Evolutionary conservation across 2,113 vertebrate species (phyloP).

Genomic region (Ammodytes marinus): DNA sequence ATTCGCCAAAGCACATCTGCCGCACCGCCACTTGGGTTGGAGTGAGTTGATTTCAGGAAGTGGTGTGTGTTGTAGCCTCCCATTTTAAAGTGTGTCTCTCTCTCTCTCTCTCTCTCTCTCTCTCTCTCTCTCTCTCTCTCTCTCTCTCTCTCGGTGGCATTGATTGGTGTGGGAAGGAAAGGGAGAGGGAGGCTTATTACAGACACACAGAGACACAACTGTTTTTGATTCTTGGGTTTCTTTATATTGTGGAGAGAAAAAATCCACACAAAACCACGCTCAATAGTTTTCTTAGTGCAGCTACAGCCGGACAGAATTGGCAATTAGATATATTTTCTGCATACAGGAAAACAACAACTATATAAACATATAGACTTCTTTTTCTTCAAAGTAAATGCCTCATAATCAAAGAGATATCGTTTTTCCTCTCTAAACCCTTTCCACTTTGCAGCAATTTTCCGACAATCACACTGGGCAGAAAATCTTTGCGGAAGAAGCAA

Average conservation of each 20-base stretch:
- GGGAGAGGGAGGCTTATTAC: neutral
- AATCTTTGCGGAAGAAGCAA: slow-evolving; percentile 18
- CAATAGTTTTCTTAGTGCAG: neutral
- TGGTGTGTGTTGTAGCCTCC: neutral
- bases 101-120: no score
- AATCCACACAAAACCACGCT: neutral
- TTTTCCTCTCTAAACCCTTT: slow-evolving; percentile 6
- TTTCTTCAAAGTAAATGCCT: neutral
- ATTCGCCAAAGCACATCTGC: neutral
- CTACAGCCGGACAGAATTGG: neutral
- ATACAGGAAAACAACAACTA: neutral
- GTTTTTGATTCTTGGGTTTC: neutral
- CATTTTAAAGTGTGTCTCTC: neutral
- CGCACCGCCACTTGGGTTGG: neutral
- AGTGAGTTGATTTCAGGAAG: neutral
- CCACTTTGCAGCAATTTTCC: slow-evolving; percentile 35
- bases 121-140: no score
- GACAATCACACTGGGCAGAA: slow-evolving; percentile 24
- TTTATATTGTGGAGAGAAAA: neutral
- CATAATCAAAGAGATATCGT: neutral
- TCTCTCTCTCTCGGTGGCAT: slow-evolving; percentile 14
- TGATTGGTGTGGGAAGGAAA: slow-evolving; percentile 9
- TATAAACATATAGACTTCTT: neutral
- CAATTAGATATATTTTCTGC: slow-evolving; percentile 2
- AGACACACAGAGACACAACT: neutral